A percentile compares a stretch with the other conserved stretches of the same genome.
phyloP scores from a whole-genome alignment of 2,888 invertebrate species.

The Heteromyza rotundicornis region DNA sequence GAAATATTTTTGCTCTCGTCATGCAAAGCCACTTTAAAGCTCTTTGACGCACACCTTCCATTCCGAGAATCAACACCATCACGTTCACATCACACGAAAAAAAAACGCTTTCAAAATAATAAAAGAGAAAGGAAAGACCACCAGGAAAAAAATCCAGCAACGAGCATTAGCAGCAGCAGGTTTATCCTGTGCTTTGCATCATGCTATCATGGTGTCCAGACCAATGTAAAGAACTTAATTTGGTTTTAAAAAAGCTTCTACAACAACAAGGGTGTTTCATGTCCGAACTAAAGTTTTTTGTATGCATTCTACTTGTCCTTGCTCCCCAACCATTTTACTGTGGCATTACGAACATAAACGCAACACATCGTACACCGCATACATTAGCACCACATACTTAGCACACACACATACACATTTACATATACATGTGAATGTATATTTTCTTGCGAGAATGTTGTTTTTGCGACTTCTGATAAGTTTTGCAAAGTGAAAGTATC shows the following conservation, averaged over 20 bases:
- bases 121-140: neutral
- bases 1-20: too few species aligned
- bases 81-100: too few species aligned
- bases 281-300: slow-evolving; percentile 16
- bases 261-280: slow-evolving; percentile 2
- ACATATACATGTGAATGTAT: too few species aligned
- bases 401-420: neutral
- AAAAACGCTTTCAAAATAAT: neutral
- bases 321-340: too few species aligned
- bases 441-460: neutral
- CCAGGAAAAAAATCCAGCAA: neutral
- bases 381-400: too few species aligned
- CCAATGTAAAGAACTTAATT: slow-evolving; percentile 16
- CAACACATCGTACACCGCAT: too few species aligned
- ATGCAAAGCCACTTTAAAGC: too few species aligned
- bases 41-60: too few species aligned
- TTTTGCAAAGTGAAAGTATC: neutral
- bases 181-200: slow-evolving; percentile 9
- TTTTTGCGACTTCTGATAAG: slow-evolving; percentile 4
- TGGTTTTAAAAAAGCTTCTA: slow-evolving; percentile 12
- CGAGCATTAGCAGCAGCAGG: slow-evolving; percentile 9
- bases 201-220: neutral
- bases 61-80: too few species aligned
- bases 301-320: too few species aligned
- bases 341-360: too few species aligned